Evolutionary conservation across 2,113 vertebrate species (phyloP), one percentile per base, ranked within the genome.

Genomic region (Oenanthe melanoleuca): DNA sequence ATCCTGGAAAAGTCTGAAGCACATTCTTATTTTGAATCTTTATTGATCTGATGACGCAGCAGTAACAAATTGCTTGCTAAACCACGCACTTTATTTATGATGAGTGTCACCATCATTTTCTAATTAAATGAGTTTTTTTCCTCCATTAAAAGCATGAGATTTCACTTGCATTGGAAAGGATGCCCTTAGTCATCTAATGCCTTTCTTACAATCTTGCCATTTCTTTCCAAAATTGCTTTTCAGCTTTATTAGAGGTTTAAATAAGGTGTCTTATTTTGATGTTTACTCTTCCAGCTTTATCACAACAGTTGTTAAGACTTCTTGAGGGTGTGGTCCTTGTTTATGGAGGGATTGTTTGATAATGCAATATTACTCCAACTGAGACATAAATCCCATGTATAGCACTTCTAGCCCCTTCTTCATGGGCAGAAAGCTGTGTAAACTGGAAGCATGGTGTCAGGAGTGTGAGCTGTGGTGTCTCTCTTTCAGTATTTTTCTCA

Each of bases 221-320:
- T 93, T 91, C 28, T 61, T 44, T 88, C 42, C 45, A 85, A 91
- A 95, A 87, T 37, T 37, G 45, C 22, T 37, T 94, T 93, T 88
- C 55, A 82, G 31, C 6, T 75, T 12, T 89, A 82, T 72, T 92
- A 77, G 45, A 80, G 3, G 29, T 72, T 89, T 75, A 93, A 86
- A 77, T 80, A 77, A 69, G 42, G 28, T 50, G 12, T 24, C 31
- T 88, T 55, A 40, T 57, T 87, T 75, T 44, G 33, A 52, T 49
- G 12, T 92, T 93, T 80, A 55, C 21, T 74, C 11, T 17, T 73
- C 22, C 47, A 50, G 40, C 37, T 71, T 78, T 80, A 60, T 88
- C 34, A 37, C 8, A 55, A 44, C 25, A 83, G 26, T 52, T 70
- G 29, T n/a, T 74, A 83, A 59, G 40, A 21, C 12, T 42, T 86